Evolutionary conservation across 2,113 vertebrate species (phyloP), one percentile per base, ranked within the genome.

Genomic region (Glaucomys volans): DNA sequence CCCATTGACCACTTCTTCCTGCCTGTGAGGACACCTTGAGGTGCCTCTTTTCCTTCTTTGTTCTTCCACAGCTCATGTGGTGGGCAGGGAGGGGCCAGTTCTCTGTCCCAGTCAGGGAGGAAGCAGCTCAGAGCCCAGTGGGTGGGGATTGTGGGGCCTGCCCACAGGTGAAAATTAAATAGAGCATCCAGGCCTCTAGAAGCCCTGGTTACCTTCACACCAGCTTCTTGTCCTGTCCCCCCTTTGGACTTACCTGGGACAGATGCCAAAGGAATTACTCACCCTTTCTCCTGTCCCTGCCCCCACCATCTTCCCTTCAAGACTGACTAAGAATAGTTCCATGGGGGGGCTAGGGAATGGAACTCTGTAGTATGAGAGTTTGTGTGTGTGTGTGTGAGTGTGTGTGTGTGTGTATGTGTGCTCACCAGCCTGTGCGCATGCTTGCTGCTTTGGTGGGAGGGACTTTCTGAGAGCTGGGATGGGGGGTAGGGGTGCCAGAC

Each of bases 241-340:
- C 64, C 57, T 35, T 50, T 5, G 74, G 88, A 62, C 76, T 62
- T 67, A 28, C 81, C 76, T 81, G 92, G 95, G 96, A 95, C 77
- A 52, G 42, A 42, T 67, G 94, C 97, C 96, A 94, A 22, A 74
- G 76, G 37, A 66, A 90, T 96, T 95, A 92, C 90, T 96, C 80
- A 95, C 76, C 80, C 72, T 40, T 42, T 35, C 77, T 72, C 22
- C 66, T 44, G 17, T 14, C 11, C 77, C 44, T n/a, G 35, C 59
- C 83, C 18, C 20, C 40, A 72, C 37, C 13, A 59, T 2, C n/a
- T 83, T 69, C 85, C 80, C 16, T 72, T 62, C 28, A 35, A 57
- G 37, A 30, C 0, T 24, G 66, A 62, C 64, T 69, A 77, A 62
- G 40, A 50, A 37, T 42, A 67, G 90, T 62, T 9, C 24, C 24